Evolutionary conservation across 2,888 invertebrate genomes (phyloP).

Genomic region (Drosophila mettleri): DNA sequence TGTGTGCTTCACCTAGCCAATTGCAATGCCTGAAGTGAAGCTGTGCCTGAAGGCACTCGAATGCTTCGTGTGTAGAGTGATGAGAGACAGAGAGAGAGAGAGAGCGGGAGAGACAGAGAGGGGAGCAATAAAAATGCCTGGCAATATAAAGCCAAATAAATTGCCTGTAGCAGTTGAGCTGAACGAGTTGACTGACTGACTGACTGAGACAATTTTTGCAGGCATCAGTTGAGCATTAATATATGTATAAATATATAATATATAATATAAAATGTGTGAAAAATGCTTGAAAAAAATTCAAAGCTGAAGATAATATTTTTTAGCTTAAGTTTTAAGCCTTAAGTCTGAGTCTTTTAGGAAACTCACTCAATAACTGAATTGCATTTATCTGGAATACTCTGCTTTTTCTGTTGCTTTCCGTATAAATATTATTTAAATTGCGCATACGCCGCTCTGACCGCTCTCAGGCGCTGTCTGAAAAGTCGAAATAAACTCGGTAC

Average conservation of each 20-base stretch:
- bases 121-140: slow-evolving; percentile 29
- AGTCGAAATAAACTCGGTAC: slow-evolving; percentile 74
- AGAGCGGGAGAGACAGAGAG: slow-evolving; percentile 19
- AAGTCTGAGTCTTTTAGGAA: too few relatives aligned
- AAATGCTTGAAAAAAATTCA: too few relatives aligned
- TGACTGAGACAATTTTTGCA: slow-evolving; percentile 54
- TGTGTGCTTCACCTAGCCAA: slow-evolving; percentile 37
- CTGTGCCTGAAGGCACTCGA: slow-evolving; percentile 13
- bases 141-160: slow-evolving; percentile 62
- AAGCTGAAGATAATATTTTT: too few relatives aligned
- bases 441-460: slow-evolving; percentile 54
- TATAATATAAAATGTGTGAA: too few relatives aligned
- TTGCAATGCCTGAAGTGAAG: slow-evolving; percentile 38
- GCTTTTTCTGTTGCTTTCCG: background rate
- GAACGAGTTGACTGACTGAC: slow-evolving; percentile 13
- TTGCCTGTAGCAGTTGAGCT: slow-evolving; percentile 58
- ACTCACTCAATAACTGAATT: slow-evolving; percentile 25
- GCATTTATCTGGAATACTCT: background rate
- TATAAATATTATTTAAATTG: slow-evolving; percentile 64
- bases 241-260: slow-evolving; percentile 4
- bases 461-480: slow-evolving; percentile 41
- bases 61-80: slow-evolving; percentile 23
- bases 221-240: slow-evolving; percentile 13
- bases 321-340: too few relatives aligned
- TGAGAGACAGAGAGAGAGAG: slow-evolving; percentile 4